A percentile compares a stretch with the other conserved stretches of the same genome.
Conservation (phyloP, 1,140 invertebrate genomes). For the Rhynchophorus ferrugineus region DNA sequence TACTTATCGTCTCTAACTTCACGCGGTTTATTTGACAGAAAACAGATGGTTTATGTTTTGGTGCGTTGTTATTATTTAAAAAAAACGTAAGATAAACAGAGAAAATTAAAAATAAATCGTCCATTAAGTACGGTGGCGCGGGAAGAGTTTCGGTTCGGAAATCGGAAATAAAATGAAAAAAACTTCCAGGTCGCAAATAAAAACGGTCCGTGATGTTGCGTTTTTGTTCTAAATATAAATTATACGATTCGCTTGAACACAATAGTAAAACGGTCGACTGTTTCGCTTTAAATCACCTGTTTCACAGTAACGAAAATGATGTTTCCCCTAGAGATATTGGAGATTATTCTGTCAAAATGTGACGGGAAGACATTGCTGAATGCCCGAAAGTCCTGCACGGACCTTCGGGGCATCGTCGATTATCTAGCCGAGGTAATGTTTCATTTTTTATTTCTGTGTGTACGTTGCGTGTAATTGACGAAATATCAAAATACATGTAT, state of each 20-base stretch:
- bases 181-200: slow-evolving; percentile 5
- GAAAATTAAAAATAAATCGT: slow-evolving; percentile 11
- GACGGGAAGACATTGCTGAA: slow-evolving; percentile 34
- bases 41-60: slow-evolving; percentile 3
- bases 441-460: no score
- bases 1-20: no score
- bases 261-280: not conserved
- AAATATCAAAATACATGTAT: no score
- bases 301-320: slow-evolving; percentile 20
- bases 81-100: slow-evolving; percentile 14
- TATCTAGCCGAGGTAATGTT: slow-evolving; percentile 29
- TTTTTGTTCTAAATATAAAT: slow-evolving; percentile 23
- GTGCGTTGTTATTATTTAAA: not conserved
- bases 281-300: not conserved
- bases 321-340: slow-evolving; percentile 34
- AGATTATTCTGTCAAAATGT: slow-evolving; percentile 32
- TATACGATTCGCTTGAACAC: slow-evolving; percentile 5
- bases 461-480: no score
- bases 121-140: slow-evolving; percentile 2
- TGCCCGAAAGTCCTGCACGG: slow-evolving; percentile 25
- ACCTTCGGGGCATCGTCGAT: slow-evolving; percentile 29
- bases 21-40: not conserved
- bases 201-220: slow-evolving; percentile 17
- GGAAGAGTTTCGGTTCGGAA: slow-evolving; percentile 15
- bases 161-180: slow-evolving; percentile 18